Evolutionary conservation across 2,797 vertebrate genomes (phyloP), one percentile per base, ranked within the genome.

Genomic region (Sebastes matsubarae): DNA sequence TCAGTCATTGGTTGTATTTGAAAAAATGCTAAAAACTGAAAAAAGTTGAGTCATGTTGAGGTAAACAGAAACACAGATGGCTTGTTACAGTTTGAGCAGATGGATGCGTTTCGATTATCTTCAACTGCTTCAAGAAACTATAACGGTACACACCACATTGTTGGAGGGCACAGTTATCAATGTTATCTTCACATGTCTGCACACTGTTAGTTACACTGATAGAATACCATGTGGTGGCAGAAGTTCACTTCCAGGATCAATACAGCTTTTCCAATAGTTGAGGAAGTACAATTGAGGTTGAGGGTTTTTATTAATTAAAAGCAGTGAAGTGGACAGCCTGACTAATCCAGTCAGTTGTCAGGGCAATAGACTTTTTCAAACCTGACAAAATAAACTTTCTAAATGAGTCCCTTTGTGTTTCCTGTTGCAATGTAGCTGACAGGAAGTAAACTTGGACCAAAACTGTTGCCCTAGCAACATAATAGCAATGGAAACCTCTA

Each of bases 241-340:
- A 64, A 72, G 69, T 65, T 91, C 68, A 71, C 55, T 72, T 75
- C 2, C 4, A 65, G 42, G 70, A 89, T 89, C 73, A 82, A 86
- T 89, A 79, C 54, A 74, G 55, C 66, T 81, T 80, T 79, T 87
- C 57, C 70, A 83, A 67, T 86, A 72, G 70, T 73, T 63, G 75
- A 74, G 50, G 30, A 82, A 38, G 54, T 73, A 66, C 65, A 86
- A 76, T 67, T 80, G 77, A 80, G 79, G 81, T 68, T 78, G 78
- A 85, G 46, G 67, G 68, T 80, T 81, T 63, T 79, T 84, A 77
- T 90, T 85, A 82, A 85, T 81, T 87, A 80, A 89, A 90, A 68
- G 79, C 82, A 88, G 82, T 83, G 77, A 79, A 83, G 80, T 87
- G 77, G 75, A 74, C 59, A 72, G 69, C 42, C 42, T 82, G 46